These are phyloP conservation scores for Trichechus manatus DNA, from an alignment of 2,113 vertebrate genomes.

Conservation along the genomic window DNA sequence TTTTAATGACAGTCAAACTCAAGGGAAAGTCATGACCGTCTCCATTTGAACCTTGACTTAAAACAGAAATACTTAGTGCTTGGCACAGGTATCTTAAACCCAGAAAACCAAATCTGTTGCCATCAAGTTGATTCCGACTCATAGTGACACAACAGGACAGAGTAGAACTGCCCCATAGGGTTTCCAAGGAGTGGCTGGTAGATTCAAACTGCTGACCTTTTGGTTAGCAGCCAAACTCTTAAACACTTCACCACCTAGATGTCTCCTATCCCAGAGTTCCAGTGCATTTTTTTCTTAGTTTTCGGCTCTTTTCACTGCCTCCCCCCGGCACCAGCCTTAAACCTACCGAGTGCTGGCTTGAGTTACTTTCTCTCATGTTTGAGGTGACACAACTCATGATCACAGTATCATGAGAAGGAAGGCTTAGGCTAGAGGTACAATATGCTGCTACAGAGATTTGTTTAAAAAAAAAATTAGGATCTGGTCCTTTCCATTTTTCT, in stretches of 20 bases:
- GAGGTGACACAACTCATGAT: neutral
- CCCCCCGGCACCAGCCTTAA: neutral
- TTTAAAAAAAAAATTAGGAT: neutral
- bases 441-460: neutral
- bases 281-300: neutral
- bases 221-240: no score
- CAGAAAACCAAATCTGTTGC: no score
- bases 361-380: neutral
- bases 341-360: neutral
- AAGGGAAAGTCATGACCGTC: neutral
- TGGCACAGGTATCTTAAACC: neutral
- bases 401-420: neutral
- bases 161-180: no score
- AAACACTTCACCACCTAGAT: no score
- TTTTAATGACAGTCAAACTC: slow-evolving; percentile 63
- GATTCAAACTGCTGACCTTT: no score
- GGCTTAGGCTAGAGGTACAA: neutral
- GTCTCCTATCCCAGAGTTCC: neutral
- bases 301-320: neutral
- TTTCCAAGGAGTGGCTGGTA: no score
- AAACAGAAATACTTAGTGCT: neutral
- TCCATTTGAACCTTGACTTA: neutral
- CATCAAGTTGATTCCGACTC: no score
- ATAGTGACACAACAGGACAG: no score
- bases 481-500: neutral